Evolutionary conservation across 2,113 vertebrate species (phyloP).

Genomic region (Murina feae): DNA sequence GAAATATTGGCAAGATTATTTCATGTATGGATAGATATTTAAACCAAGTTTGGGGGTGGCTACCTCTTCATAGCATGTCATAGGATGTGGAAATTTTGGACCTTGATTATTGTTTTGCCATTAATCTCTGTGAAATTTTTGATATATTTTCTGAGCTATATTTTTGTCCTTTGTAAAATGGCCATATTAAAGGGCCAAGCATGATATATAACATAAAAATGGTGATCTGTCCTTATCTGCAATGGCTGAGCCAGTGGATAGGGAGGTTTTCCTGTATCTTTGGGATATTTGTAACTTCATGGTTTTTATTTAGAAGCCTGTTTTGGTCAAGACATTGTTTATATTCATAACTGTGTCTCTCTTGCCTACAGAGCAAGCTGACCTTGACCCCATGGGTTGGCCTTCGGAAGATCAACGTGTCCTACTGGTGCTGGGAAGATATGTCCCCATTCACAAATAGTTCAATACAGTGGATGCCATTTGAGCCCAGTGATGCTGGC

Average conservation of each 20-base stretch:
- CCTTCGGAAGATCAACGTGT: slow-evolving; percentile 95
- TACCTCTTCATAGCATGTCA: background rate
- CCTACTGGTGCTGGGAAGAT: slow-evolving; percentile 99
- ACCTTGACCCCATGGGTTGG: slow-evolving; percentile 96
- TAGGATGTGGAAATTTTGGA: background rate
- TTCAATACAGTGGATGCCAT: slow-evolving; percentile 90
- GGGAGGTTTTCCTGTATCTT: background rate
- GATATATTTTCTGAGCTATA: background rate
- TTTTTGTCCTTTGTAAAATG: slow-evolving; percentile 29
- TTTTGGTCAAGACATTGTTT: background rate
- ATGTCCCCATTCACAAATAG: slow-evolving; percentile 98
- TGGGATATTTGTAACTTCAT: background rate
- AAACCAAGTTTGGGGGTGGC: background rate
- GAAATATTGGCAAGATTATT: background rate
- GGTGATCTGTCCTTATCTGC: background rate
- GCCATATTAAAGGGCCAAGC: background rate
- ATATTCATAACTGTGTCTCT: slow-evolving; percentile 43
- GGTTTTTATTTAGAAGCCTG: background rate
- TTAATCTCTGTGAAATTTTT: slow-evolving; percentile 33
- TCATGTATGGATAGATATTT: background rate
- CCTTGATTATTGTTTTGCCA: background rate
- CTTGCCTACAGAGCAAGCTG: slow-evolving; percentile 84
- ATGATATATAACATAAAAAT: background rate
- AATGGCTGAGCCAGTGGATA: background rate
- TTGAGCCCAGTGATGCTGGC: slow-evolving; percentile 93